Evolutionary conservation across 2,797 vertebrate species (phyloP).

Genomic region (Monodelphis domestica): DNA sequence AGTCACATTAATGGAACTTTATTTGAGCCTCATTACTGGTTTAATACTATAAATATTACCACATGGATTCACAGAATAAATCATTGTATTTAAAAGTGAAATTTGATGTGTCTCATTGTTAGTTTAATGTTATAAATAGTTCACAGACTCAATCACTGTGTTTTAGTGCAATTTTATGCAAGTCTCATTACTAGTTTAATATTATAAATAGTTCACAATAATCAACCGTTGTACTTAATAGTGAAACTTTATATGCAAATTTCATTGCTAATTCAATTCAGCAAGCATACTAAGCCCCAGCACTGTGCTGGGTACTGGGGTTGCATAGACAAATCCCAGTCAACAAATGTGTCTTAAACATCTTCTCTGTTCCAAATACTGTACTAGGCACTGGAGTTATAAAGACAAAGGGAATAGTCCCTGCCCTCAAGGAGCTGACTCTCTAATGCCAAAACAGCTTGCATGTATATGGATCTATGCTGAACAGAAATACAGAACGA

Average conservation of each 20-base stretch:
- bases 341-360: not conserved
- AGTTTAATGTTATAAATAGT: not conserved
- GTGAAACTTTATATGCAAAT: not conserved
- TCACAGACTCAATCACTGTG: not conserved
- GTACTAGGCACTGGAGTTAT: not conserved
- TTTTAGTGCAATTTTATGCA: not conserved
- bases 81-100: not conserved
- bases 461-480: not conserved
- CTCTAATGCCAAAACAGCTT: not conserved
- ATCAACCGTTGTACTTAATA: constrained; percentile 9
- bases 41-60: not conserved
- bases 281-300: not conserved
- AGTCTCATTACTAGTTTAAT: not conserved
- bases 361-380: not conserved
- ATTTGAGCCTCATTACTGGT: not conserved
- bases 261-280: constrained; percentile 13
- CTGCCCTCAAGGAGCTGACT: not conserved
- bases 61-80: not conserved
- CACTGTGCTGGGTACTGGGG: not conserved
- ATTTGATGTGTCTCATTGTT: not conserved
- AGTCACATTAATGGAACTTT: constrained; percentile 9
- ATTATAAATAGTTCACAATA: not conserved
- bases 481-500: not conserved
- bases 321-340: not conserved
- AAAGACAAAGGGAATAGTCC: not conserved